These are phyloP conservation scores for Clanis bilineata DNA, from an alignment of 2,888 invertebrate species.

Conservation along the genomic window DNA sequence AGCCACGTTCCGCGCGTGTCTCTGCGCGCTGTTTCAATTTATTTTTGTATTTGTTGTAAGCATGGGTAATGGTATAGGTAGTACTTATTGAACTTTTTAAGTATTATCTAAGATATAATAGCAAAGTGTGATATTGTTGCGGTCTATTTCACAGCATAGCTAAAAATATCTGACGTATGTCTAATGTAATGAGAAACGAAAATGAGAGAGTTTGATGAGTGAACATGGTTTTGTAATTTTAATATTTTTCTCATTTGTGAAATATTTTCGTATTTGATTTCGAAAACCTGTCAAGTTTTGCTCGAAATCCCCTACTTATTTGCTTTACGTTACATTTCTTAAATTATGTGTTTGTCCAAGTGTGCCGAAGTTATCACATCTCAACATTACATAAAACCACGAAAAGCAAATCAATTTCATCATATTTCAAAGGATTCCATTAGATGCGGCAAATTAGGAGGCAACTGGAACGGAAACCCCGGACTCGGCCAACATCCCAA, in stretches of 20 bases:
- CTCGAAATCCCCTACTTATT: too few species aligned
- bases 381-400: background rate
- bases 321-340: too few species aligned
- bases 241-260: too few species aligned
- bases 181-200: too few species aligned
- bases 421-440: conserved; percentile 53
- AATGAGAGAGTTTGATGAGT: too few species aligned
- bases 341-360: too few species aligned
- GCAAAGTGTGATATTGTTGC: too few species aligned
- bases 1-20: conserved; percentile 39
- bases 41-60: background rate
- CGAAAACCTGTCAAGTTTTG: too few species aligned
- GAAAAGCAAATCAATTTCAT: conserved; percentile 53
- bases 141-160: too few species aligned
- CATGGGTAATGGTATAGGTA: background rate
- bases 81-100: background rate
- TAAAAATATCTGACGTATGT: too few species aligned
- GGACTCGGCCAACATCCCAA: conserved; percentile 34
- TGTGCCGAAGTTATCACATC: background rate
- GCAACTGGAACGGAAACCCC: conserved; percentile 60
- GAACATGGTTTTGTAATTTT: too few species aligned
- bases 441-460: conserved; percentile 64
- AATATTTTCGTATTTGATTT: too few species aligned
- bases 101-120: background rate
- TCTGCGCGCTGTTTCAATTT: background rate